Conservation (phyloP, 2,113 vertebrate genomes). For the Mirza zaza region DNA sequence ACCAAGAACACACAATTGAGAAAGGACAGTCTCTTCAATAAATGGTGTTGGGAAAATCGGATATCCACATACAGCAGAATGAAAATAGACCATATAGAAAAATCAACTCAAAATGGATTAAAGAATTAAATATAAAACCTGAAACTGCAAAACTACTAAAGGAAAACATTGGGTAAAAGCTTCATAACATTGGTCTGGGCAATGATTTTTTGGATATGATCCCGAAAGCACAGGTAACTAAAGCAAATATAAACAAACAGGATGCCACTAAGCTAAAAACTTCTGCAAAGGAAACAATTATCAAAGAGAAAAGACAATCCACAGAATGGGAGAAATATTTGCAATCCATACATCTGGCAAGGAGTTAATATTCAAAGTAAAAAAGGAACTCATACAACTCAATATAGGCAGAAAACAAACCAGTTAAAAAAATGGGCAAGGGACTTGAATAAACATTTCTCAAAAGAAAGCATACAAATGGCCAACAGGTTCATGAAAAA, state of each 20-base stretch:
- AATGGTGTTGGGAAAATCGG: not conserved
- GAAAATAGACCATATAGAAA: too few relatives aligned
- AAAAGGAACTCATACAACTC: not conserved
- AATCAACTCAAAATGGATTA: too few relatives aligned
- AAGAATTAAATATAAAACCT: not conserved
- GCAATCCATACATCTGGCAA: not conserved
- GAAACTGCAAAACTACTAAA: not conserved
- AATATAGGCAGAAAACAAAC: not conserved
- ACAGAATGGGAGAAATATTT: not conserved
- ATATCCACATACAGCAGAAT: too few relatives aligned
- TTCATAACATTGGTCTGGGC: not conserved
- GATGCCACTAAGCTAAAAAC: not conserved
- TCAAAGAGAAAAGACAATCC: not conserved
- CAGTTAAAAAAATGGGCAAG: not conserved
- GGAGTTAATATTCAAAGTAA: not conserved
- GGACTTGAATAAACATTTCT: not conserved
- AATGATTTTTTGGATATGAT: not conserved
- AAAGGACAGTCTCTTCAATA: not conserved
- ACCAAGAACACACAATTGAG: not conserved
- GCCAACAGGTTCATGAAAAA: not conserved
- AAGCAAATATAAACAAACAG: not conserved
- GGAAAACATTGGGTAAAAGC: not conserved
- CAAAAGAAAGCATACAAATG: not conserved
- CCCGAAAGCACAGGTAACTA: not conserved
- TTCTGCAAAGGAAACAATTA: not conserved